Conservation (phyloP, 1,140 invertebrate genomes). For the Polyergus mexicanus region DNA sequence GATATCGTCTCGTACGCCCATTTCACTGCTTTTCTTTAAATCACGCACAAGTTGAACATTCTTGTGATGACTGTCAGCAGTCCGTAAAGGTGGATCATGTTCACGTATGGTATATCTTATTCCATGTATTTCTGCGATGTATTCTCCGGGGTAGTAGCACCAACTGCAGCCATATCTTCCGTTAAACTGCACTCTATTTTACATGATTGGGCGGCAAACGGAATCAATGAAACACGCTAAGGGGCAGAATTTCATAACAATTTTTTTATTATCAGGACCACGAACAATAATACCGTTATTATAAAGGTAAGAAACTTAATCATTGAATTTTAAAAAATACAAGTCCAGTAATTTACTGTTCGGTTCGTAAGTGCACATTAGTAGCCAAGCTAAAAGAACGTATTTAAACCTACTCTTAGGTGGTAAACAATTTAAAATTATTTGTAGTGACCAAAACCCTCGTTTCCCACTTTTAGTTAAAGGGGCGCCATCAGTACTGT, state of each 20-base stretch:
- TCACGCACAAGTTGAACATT: slow-evolving; percentile 11
- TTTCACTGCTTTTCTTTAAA: slow-evolving; percentile 31
- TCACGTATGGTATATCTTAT: slow-evolving; percentile 21
- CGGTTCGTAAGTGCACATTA: slow-evolving; percentile 15
- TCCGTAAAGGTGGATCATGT: slow-evolving; percentile 23
- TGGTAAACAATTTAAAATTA: slow-evolving; percentile 33
- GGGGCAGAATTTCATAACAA: slow-evolving; percentile 19
- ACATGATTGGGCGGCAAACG: background rate
- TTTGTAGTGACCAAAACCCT: slow-evolving; percentile 14
- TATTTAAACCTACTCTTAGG: slow-evolving; percentile 8
- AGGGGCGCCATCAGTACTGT: slow-evolving; percentile 13
- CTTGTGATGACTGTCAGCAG: slow-evolving; percentile 4
- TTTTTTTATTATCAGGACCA: slow-evolving; percentile 12
- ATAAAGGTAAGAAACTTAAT: slow-evolving; percentile 11
- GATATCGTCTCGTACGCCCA: slow-evolving; percentile 13
- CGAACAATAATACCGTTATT: background rate
- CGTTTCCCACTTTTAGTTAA: slow-evolving; percentile 23
- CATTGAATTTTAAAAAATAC: slow-evolving; percentile 15
- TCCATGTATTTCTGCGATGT: slow-evolving; percentile 1
- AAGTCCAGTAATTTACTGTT: slow-evolving; percentile 22
- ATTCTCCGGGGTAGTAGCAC: slow-evolving; percentile 4
- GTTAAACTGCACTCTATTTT: slow-evolving; percentile 28
- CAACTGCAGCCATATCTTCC: slow-evolving; percentile 13
- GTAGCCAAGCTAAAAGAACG: background rate
- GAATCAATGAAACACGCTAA: slow-evolving; percentile 11